Conservation (phyloP, 2,888 invertebrate species). For the Nomada fucata region DNA sequence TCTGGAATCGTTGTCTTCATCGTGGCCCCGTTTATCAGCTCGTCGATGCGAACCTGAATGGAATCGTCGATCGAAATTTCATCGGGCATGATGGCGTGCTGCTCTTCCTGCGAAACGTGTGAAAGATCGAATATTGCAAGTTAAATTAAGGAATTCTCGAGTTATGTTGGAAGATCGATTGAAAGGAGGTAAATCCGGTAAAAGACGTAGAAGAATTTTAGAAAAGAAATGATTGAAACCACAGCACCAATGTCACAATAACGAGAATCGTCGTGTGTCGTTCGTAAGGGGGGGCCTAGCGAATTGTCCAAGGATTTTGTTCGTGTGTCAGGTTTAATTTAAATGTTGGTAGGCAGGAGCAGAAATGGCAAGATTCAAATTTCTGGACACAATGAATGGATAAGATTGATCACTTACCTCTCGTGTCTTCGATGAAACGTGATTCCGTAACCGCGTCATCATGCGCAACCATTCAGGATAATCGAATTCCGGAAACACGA, state of each 20-base stretch:
- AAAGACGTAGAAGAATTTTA: too few species aligned
- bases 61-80: background rate
- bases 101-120: conserved; percentile 2
- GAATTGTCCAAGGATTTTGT: too few species aligned
- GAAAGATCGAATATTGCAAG: background rate
- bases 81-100: background rate
- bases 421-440: conserved; percentile 18
- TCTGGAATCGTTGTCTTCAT: conserved; percentile 8
- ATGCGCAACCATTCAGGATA: conserved; percentile 45
- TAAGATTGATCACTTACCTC: conserved; percentile 29
- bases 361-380: background rate
- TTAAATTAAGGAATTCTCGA: background rate
- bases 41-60: background rate
- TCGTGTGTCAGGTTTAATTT: too few species aligned
- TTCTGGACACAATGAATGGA: background rate
- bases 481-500: conserved; percentile 70
- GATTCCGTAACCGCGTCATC: conserved; percentile 44
- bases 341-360: background rate
- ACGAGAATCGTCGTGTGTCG: too few species aligned
- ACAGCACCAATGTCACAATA: too few species aligned
- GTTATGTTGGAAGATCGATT: too few species aligned
- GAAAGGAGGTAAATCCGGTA: too few species aligned
- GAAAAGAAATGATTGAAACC: too few species aligned
- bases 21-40: background rate
- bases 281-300: too few species aligned